Conservation (phyloP, 2,888 invertebrate genomes). For the Ennomos fuscantarius region DNA sequence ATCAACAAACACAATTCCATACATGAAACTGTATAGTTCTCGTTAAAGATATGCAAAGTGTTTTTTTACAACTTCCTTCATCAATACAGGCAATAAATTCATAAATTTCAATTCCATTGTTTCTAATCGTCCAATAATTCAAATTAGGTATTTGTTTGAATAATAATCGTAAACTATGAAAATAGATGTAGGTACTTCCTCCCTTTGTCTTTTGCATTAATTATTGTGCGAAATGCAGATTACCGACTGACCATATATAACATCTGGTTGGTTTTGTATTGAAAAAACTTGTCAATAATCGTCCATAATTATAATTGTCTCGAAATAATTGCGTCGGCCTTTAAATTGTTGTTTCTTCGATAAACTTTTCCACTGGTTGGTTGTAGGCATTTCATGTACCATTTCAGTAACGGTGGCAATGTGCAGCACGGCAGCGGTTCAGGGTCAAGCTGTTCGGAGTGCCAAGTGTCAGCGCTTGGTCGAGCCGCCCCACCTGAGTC, state of each 20-base stretch:
- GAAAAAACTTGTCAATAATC: constrained; percentile 34
- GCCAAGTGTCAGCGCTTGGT: constrained; percentile 50
- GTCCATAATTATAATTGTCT: constrained; percentile 23
- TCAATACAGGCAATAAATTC: constrained; percentile 14
- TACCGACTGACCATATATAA: constrained; percentile 10
- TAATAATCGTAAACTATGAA: constrained; percentile 1
- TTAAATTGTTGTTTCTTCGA: constrained; percentile 42
- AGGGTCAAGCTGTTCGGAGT: constrained; percentile 57
- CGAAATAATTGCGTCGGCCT: constrained; percentile 46
- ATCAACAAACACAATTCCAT: constrained; percentile 34
- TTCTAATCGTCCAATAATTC: no score
- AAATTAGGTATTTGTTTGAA: neutral
- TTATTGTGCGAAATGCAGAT: constrained; percentile 14
- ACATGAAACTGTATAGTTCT: constrained; percentile 38
- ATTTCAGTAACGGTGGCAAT: constrained; percentile 45
- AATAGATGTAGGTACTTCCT: constrained; percentile 7
- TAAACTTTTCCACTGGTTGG: constrained; percentile 42
- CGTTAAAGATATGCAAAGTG: constrained; percentile 6
- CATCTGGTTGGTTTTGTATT: constrained; percentile 20
- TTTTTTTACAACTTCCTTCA: constrained; percentile 34
- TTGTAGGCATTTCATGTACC: neutral
- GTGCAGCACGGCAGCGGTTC: constrained; percentile 49
- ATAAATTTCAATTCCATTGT: neutral
- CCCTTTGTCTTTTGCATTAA: neutral
- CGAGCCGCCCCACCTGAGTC: constrained; percentile 59